phyloP scores from a whole-genome alignment of 1,140 invertebrate species.

The Heliothis virescens region DNA sequence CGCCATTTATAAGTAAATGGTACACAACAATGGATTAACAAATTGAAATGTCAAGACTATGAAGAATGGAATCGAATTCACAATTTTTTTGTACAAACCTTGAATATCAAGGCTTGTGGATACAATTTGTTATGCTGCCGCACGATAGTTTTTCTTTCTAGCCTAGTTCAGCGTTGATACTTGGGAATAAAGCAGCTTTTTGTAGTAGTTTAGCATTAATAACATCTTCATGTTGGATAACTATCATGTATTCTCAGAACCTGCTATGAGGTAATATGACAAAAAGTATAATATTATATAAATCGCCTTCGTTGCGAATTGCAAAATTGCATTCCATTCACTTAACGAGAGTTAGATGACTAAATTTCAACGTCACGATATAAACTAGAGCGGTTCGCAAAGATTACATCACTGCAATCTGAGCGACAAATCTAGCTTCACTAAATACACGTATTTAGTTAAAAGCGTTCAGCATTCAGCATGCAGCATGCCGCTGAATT shows the following conservation, averaged over 20 bases:
- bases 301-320: not conserved
- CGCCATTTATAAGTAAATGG: slow-evolving; percentile 38
- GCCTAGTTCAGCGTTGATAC: not conserved
- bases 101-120: slow-evolving; percentile 31
- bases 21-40: slow-evolving; percentile 47
- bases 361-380: not conserved
- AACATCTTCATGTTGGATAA: not conserved
- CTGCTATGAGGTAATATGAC: slow-evolving; percentile 3
- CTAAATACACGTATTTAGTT: not conserved
- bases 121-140: not conserved
- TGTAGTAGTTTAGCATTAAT: not conserved
- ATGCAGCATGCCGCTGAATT: slow-evolving; percentile 3
- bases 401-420: not conserved
- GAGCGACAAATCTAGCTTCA: not conserved
- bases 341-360: not conserved
- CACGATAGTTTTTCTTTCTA: not conserved
- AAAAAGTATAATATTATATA: slow-evolving; percentile 5
- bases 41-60: slow-evolving; percentile 44
- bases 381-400: not conserved
- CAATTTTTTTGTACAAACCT: slow-evolving; percentile 31
- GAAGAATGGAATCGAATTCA: slow-evolving; percentile 40
- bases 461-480: not conserved
- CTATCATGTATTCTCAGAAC: slow-evolving; percentile 22
- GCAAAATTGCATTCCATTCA: not conserved
- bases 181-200: not conserved